Percentiles rank a stretch among this genome's conserved stretches.
phyloP scores from a whole-genome alignment of 1,140 invertebrate species.

The Stegodyphus mimosarum region DNA sequence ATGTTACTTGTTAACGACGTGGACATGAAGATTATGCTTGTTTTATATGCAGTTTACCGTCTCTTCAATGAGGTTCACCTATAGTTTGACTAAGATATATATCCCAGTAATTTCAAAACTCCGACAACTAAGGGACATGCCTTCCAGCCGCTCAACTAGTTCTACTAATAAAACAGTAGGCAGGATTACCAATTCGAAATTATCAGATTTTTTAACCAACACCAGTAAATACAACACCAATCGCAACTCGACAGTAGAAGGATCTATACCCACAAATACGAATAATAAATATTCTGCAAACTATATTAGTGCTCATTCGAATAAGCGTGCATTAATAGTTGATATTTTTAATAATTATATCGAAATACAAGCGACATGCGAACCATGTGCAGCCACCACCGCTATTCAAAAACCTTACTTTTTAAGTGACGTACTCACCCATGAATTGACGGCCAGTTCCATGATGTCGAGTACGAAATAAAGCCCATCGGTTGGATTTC shows the following conservation, averaged over 20 bases:
- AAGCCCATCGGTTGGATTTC: constrained; percentile 2
- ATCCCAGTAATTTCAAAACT: no score
- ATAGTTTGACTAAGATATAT: not conserved
- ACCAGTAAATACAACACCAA: not conserved
- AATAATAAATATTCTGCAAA: not conserved
- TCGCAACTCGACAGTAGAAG: not conserved
- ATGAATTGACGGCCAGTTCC: constrained; percentile 8
- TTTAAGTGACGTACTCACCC: constrained; percentile 4
- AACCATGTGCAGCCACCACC: not conserved
- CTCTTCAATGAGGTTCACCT: not conserved
- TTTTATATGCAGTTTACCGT: constrained; percentile 18
- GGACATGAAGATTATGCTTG: not conserved
- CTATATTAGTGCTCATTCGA: not conserved
- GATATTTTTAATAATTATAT: not conserved
- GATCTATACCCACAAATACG: not conserved
- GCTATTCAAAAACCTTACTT: constrained; percentile 4
- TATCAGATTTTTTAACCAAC: not conserved
- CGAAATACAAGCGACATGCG: not conserved
- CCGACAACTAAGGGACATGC: no score
- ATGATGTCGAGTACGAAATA: not conserved
- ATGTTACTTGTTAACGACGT: no score
- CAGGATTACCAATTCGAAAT: not conserved
- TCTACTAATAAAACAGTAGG: not conserved
- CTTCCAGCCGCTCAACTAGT: not conserved
- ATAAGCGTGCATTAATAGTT: not conserved